phyloP scores from a whole-genome alignment of 2,888 invertebrate genomes.

The Drosophila algonquin region DNA sequence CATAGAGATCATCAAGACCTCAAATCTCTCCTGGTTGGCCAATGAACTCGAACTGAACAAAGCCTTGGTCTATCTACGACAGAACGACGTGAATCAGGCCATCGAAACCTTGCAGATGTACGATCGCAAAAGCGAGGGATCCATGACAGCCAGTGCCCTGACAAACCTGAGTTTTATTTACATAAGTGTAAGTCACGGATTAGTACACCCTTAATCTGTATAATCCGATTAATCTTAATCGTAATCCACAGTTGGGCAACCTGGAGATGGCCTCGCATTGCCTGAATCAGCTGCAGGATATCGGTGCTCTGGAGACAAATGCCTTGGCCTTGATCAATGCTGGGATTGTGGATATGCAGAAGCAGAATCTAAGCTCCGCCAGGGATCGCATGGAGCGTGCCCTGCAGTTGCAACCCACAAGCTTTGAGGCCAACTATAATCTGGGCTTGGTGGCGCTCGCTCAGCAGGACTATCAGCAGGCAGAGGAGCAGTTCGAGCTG shows the following conservation, averaged over 20 bases:
- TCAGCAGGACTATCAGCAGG: slow-evolving; percentile 89
- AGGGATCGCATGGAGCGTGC: slow-evolving; percentile 90
- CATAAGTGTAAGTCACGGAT: slow-evolving; percentile 74
- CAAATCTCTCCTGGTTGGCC: slow-evolving; percentile 92
- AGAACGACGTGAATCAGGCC: slow-evolving; percentile 91
- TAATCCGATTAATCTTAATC: background rate
- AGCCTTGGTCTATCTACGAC: slow-evolving; percentile 92
- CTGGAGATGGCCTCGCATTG: slow-evolving; percentile 91
- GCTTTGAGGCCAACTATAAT: slow-evolving; percentile 93
- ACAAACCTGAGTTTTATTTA: slow-evolving; percentile 93
- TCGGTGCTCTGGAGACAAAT: slow-evolving; percentile 88
- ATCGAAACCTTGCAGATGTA: slow-evolving; percentile 93
- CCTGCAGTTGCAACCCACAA: slow-evolving; percentile 90
- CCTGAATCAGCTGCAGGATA: slow-evolving; percentile 88
- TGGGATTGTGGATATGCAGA: slow-evolving; percentile 90
- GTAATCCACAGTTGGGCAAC: slow-evolving; percentile 89
- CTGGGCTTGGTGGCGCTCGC: slow-evolving; percentile 86
- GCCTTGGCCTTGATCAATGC: slow-evolving; percentile 93
- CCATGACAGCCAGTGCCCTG: slow-evolving; percentile 92
- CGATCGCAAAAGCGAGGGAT: slow-evolving; percentile 91
- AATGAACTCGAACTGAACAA: slow-evolving; percentile 96
- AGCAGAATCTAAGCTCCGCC: slow-evolving; percentile 89
- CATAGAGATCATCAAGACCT: slow-evolving; percentile 95
- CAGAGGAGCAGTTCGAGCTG: slow-evolving; percentile 90
- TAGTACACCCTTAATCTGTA: no score